Evolutionary conservation across 2,888 invertebrate species (phyloP), one percentile per base, ranked within the genome.

Genomic region (Melitaea athalia): DNA sequence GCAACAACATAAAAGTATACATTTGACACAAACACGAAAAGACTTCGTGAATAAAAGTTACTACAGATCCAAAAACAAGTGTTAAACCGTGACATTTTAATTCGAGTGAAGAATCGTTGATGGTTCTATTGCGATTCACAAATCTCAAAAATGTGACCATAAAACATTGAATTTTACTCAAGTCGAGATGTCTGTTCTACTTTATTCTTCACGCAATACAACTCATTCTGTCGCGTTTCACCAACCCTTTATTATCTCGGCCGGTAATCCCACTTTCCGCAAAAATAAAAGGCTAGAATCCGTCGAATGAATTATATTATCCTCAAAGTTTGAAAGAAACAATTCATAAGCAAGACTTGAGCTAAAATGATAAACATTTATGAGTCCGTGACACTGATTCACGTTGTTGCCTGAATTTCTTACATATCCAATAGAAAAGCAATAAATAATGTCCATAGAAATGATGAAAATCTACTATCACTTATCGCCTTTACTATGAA

Each of bases 131-230:
- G 31, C 4, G 31, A 53, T 24, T 53, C 31, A 31, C 31, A 53
- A 53, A 24, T 31, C 53, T 10, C 24, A 31, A 45, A 53, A 53
- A 53, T 53, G 53, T 53, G 24, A 31, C 53, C 31, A 53, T 11
- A 53, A 24, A 53, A 17, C 53, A 53, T 24, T 14, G 24, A 12
- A 53, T 31, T 24, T 31, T 5, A 53, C 53, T 6, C 24, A 24
- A 11, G 11, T 53, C 24, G 53, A 45, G 45, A 45, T 24, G 53
- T 17, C 52, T 24, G 67, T 63, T 59, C 62, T 55, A 64, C 67
- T 69, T 67, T 67, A 59, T 70, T 67, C 64, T 49, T 17, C 55
- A 60, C 66, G 67, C 68, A 63, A 67, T 71, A 64, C 66, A 69
- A 67, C 63, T 66, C 66, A 67, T 67, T 68, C 64, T 67, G 50